These are phyloP conservation scores for Neopipo cinnamomea DNA, from an alignment of 2,113 vertebrate species.

Conservation along the genomic window DNA sequence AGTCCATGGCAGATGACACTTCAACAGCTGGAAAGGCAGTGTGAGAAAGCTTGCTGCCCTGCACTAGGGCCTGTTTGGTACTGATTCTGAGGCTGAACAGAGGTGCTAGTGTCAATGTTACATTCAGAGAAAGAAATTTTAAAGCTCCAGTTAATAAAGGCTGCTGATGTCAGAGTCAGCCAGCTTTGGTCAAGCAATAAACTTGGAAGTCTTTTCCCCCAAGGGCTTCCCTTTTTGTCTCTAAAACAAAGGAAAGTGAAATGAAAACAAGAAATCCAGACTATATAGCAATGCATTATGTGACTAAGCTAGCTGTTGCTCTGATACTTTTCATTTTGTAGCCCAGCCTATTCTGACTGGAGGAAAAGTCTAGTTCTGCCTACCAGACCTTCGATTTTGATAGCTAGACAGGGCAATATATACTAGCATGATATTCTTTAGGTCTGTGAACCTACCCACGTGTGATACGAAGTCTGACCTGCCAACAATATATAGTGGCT, in stretches of 20 bases:
- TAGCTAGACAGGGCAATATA: background rate
- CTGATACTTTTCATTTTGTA: background rate
- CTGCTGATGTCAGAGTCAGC: background rate
- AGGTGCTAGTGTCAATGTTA: background rate
- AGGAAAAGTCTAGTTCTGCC: background rate
- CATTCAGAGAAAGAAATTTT: background rate
- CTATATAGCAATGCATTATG: background rate
- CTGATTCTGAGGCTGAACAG: background rate
- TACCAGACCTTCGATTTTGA: background rate
- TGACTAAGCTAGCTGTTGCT: background rate
- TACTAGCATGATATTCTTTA: background rate
- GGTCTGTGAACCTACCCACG: background rate
- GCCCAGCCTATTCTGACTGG: background rate
- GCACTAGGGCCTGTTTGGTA: background rate
- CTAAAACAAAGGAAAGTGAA: slow-evolving; percentile 56
- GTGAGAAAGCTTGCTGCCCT: background rate
- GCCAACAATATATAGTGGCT: background rate
- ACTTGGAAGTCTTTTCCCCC: background rate
- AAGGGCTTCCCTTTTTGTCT: slow-evolving; percentile 8
- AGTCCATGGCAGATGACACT: background rate
- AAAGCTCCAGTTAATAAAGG: background rate
- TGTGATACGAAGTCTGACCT: background rate
- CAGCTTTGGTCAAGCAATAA: slow-evolving; percentile 30
- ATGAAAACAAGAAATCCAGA: slow-evolving; percentile 35
- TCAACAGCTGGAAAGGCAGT: background rate